Conservation (phyloP, 2,797 vertebrate genomes). For the Enteromius trimaculatus region DNA sequence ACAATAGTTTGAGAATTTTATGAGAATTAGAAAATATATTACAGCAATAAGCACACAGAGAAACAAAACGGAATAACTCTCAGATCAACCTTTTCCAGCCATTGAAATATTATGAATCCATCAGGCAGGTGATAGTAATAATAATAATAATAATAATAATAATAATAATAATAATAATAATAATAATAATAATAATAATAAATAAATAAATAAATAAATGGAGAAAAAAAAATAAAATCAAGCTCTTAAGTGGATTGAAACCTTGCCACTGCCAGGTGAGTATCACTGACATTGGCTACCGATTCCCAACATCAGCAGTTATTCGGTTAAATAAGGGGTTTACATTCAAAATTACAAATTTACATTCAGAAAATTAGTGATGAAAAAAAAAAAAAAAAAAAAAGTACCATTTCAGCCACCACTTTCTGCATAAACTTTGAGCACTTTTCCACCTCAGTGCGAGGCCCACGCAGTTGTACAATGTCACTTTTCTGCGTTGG, state of each 20-base stretch:
- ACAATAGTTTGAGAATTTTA: not conserved
- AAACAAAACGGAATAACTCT: not conserved
- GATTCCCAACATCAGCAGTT: not conserved
- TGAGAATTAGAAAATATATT: not conserved
- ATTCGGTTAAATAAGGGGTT: not conserved
- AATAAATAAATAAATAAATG: too few relatives aligned
- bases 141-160: too few relatives aligned
- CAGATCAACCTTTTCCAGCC: not conserved
- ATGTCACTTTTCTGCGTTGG: conserved; percentile 95
- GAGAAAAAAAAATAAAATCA: too few relatives aligned
- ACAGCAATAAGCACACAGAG: not conserved
- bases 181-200: too few relatives aligned
- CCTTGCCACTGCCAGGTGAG: not conserved
- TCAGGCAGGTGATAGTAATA: not conserved
- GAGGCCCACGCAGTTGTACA: conserved; percentile 93
- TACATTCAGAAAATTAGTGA: not conserved
- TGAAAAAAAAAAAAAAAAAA: not conserved
- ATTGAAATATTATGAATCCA: too few relatives aligned
- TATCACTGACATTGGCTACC: not conserved
- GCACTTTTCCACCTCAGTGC: conserved; percentile 97
- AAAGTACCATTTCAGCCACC: conserved; percentile 89
- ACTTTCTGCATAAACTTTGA: conserved; percentile 98
- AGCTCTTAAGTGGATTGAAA: not conserved
- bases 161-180: too few relatives aligned
- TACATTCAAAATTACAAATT: too few relatives aligned